Percentiles rank a stretch among this genome's conserved stretches.
These are phyloP conservation scores for Pyrocephalus nanus DNA, from an alignment of 2,797 vertebrate genomes.

Conservation along the genomic window DNA sequence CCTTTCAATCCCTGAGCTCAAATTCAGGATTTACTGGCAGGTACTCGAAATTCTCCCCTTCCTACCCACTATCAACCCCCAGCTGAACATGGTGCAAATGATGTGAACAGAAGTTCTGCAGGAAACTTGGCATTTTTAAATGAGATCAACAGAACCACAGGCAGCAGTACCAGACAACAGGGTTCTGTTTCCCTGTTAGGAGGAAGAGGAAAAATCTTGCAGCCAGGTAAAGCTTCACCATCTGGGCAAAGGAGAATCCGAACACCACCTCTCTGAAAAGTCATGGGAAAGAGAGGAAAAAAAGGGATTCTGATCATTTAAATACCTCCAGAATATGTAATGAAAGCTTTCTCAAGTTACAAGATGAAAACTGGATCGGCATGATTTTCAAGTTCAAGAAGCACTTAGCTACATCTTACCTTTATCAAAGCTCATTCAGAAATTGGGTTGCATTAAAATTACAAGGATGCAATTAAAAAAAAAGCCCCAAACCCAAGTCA, in stretches of 20 bases:
- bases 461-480: not conserved
- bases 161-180: not conserved
- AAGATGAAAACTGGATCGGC: slow-evolving; percentile 4
- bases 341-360: slow-evolving; percentile 14
- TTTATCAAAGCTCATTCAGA: slow-evolving; percentile 33
- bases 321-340: slow-evolving; percentile 20
- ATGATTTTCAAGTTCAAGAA: slow-evolving; percentile 43
- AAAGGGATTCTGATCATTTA: not conserved
- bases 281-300: not conserved
- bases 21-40: not conserved
- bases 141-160: not conserved
- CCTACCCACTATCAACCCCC: not conserved
- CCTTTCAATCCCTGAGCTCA: not conserved
- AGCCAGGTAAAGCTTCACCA: not conserved
- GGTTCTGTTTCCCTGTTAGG: not conserved
- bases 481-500: slow-evolving; percentile 2
- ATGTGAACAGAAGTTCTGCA: not conserved
- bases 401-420: not conserved
- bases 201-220: not conserved
- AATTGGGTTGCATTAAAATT: slow-evolving; percentile 12
- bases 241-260: not conserved
- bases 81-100: not conserved
- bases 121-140: not conserved
- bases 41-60: not conserved
- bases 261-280: not conserved